Percentiles rank a stretch among this genome's conserved stretches.
These are phyloP conservation scores for Mystacornis crossleyi DNA, from an alignment of 2,113 vertebrate species.

Conservation along the genomic window DNA sequence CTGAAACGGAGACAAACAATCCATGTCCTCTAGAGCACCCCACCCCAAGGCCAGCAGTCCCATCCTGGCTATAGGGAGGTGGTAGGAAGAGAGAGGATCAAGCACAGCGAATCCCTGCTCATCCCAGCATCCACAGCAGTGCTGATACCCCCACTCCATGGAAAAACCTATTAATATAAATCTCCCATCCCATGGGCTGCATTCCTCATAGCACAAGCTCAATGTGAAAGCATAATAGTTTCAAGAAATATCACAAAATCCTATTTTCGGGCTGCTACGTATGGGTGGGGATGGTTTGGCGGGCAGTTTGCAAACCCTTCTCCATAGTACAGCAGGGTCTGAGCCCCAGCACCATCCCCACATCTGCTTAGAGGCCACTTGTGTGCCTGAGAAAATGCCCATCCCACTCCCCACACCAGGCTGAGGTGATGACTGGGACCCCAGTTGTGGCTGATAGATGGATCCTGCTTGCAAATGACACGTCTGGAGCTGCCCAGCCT, in stretches of 20 bases:
- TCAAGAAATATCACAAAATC: neutral
- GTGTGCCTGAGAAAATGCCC: neutral
- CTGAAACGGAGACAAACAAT: neutral
- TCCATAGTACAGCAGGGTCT: neutral
- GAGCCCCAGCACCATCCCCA: neutral
- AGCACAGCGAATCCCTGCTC: neutral
- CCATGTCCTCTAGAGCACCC: neutral
- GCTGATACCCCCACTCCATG: neutral
- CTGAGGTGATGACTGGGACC: neutral
- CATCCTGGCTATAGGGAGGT: accelerated
- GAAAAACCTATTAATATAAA: neutral
- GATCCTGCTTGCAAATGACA: neutral
- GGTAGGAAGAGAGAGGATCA: neutral
- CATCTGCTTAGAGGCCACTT: neutral
- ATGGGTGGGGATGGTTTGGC: neutral
- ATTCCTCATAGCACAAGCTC: neutral
- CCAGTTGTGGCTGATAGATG: accelerated
- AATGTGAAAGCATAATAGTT: neutral
- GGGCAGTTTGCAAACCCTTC: neutral
- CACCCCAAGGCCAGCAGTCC: accelerated
- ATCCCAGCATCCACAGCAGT: neutral
- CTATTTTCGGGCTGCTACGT: neutral
- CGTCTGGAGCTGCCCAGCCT: neutral
- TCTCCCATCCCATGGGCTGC: accelerated
- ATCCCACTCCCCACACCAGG: neutral